These are phyloP conservation scores for Pteronotus mesoamericanus DNA, from an alignment of 2,797 vertebrate genomes.

Conservation along the genomic window DNA sequence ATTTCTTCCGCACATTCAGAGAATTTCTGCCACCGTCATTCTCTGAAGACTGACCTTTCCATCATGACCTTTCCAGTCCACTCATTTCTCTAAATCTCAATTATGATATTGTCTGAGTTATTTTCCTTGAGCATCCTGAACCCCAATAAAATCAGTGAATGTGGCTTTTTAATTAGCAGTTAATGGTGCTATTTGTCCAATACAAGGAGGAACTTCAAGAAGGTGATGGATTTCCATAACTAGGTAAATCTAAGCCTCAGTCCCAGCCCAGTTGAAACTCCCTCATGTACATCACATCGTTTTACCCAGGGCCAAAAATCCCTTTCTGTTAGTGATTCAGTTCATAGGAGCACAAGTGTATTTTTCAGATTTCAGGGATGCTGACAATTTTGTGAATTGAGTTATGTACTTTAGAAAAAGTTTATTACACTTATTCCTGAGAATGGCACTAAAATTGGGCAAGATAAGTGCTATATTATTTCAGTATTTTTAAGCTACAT, in stretches of 20 bases:
- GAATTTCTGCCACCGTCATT: not conserved
- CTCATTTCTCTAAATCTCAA: not conserved
- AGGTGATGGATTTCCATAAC: not conserved
- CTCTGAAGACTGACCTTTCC: not conserved
- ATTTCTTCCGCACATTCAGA: not conserved
- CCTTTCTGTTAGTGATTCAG: not conserved
- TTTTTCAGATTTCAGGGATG: not conserved
- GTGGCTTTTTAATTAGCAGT: not conserved
- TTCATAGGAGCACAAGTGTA: not conserved
- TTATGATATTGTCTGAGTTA: not conserved
- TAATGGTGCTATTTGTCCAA: not conserved
- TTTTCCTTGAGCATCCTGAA: not conserved
- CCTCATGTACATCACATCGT: not conserved
- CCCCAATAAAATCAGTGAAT: not conserved
- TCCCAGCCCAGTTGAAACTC: not conserved
- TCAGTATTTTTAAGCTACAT: not conserved
- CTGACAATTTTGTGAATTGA: not conserved
- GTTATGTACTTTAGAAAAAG: not conserved
- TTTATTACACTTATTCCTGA: not conserved
- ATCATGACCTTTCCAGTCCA: not conserved
- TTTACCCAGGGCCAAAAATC: not conserved
- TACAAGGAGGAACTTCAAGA: not conserved
- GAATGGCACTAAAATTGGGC: not conserved
- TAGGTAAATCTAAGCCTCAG: not conserved
- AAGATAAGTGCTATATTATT: not conserved